Base-by-base conservation (phyloP, 2,797 vertebrate species). In the Chloroceryle amazona region DNA sequence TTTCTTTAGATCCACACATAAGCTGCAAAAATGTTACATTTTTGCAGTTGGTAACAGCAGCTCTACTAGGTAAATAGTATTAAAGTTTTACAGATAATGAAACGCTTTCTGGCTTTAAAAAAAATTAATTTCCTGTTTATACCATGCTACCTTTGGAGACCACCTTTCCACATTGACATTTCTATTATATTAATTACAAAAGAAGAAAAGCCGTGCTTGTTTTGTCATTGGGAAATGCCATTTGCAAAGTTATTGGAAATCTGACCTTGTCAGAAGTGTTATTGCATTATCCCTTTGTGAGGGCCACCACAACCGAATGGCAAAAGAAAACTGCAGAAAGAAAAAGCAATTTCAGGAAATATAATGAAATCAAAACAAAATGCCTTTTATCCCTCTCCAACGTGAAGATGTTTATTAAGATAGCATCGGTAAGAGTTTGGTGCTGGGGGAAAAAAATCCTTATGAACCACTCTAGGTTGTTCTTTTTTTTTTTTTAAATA, bases 291-390 rank as follows among this genome's bases (percentile, higher is more conserved):
- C 81, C 87, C 88, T 89, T 66, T 11, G n/a, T 47, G 81, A 94
- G 94, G 80, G 89, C 74, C 74, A 72, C 90, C 86, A 49, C 74
- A 89, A 61, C 81, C 61, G 72, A 95, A 54, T 6, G 52, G 94
- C 84, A 78, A 78, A 72, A 29, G 78, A 93, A 94, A 95, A 84
- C 61, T 25, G 65, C 83, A 86, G 72, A 58, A 90, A 92, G 94
- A 86, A 97, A 98, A 98, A 98, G 96, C 97, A 98, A 96, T 98
- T 98, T 97, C 93, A 79, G 90, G 94, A 97, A 96, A 96, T 97
- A 91, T 75, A 94, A 96, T 96, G 90, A 97, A 98, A 97, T 97
- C 85, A 97, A 96, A 98, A 89, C 89, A 97, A 97, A 97, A 93
- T 91, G 68, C 90, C 75, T 97, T 95, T 96, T 96, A 66, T 89